Evolutionary conservation across 2,888 invertebrate genomes (phyloP).

Genomic region (Nasonovia ribisnigri): DNA sequence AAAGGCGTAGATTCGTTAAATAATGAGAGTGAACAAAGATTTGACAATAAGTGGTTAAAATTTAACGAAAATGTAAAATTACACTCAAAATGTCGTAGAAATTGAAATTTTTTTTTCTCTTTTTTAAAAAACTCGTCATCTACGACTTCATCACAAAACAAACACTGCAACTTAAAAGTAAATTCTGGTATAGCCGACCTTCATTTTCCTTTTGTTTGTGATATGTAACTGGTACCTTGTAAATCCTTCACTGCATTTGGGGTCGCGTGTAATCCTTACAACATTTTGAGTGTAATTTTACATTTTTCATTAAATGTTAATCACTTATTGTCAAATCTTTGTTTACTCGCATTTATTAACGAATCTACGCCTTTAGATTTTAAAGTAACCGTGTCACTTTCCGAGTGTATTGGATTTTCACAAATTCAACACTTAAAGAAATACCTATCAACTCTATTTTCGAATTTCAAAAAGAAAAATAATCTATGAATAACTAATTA

Average conservation of each 20-base stretch:
- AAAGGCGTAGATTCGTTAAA: neutral
- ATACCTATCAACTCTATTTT: neutral
- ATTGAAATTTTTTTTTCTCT: neutral
- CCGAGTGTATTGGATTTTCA: neutral
- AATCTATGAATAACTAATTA: neutral
- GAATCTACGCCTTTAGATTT: slow-evolving; percentile 1
- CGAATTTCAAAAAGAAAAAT: neutral
- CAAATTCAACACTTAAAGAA: slow-evolving; percentile 14
- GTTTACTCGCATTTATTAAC: neutral
- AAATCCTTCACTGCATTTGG: neutral
- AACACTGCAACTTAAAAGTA: slow-evolving; percentile 18
- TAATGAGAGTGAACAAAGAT: neutral
- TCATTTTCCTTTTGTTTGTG: slow-evolving; percentile 25
- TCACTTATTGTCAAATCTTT: slow-evolving; percentile 7
- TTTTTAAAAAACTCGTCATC: neutral
- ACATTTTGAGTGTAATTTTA: neutral
- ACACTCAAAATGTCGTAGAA: neutral
- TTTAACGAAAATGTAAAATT: neutral
- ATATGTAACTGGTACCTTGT: neutral
- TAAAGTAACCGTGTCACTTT: slow-evolving; percentile 23
- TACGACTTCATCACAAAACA: slow-evolving; percentile 7
- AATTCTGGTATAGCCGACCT: slow-evolving; percentile 31
- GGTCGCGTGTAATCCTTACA: neutral
- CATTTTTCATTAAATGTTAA: neutral
- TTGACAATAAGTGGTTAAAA: slow-evolving; percentile 6